Base-by-base conservation (phyloP, 2,888 invertebrate species). In the Caradrina kadenii region DNA sequence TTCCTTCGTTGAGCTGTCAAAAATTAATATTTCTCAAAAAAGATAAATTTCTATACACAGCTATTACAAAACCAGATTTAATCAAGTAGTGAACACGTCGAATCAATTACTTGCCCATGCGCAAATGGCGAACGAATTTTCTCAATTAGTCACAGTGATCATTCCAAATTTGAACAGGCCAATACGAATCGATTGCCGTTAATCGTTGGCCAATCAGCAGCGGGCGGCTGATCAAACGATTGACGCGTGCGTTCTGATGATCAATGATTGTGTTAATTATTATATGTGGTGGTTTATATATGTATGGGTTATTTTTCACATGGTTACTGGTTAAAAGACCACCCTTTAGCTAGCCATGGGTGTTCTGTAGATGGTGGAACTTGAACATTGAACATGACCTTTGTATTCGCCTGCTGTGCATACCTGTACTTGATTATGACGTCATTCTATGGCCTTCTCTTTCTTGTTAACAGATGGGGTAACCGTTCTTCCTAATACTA, bases 111-210 rank as follows among this genome's bases (percentile, higher is more conserved):
- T 39, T 39, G 49, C 53, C n/a, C 64, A 66, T 72, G 79, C 80
- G 80, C 69, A 72, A 54, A 72, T 63, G 56, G 65, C 69, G 50
- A 64, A 58, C 65, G 62, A 75, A 73, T 74, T 73, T 74, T 61
- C 65, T 64, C 56, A 79, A 85, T 85, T 83, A 84, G 80, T 85
- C 81, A 83, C 78, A 70, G 72, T 58, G 69, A 81, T 81, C 82
- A 83, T 87, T 88, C 83, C 81, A 87, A 86, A 87, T 86, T 86
- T 71, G 78, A 86, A 85, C 76, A 69, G 76, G 56, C 81, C 85
- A 83, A 83, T 84, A 70, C 69, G 63, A 71, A 76, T 60, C 69
- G 63, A 69, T 73, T 83, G 82, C 79, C 85, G 82, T 79, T 84
- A 80, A 64, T 63, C 56, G 63, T 21, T 22, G 48, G 35, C 80